Percentiles rank a stretch among this genome's conserved stretches.
phyloP scores from a whole-genome alignment of 2,797 vertebrate species.

The Sarcophilus harrisii region DNA sequence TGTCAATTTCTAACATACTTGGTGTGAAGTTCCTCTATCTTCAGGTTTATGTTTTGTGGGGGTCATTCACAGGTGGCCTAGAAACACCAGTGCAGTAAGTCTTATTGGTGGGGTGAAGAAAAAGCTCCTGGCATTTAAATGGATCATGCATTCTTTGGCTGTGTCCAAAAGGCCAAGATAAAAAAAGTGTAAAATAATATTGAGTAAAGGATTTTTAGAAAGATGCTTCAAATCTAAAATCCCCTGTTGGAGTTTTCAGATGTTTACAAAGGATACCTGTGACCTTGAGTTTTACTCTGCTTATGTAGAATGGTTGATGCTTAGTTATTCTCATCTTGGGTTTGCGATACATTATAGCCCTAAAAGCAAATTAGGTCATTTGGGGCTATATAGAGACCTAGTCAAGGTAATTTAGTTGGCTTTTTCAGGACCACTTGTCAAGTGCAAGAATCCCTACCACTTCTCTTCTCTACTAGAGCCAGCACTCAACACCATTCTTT shows the following conservation, averaged over 20 bases:
- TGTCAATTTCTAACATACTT: background rate
- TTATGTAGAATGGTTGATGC: background rate
- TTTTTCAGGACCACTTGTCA: background rate
- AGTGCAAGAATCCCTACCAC: background rate
- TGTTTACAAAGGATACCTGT: background rate
- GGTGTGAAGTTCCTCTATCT: background rate
- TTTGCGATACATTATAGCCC: background rate
- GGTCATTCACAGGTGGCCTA: background rate
- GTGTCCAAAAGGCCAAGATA: background rate
- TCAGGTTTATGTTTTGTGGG: background rate
- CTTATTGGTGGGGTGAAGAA: background rate
- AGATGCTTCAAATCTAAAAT: constrained; percentile 18
- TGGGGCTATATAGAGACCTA: background rate
- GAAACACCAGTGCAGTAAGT: background rate
- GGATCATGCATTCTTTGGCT: background rate
- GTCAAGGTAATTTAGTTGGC: constrained; percentile 9
- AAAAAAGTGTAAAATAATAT: background rate
- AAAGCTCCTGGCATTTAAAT: constrained; percentile 28
- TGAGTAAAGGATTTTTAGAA: constrained; percentile 47
- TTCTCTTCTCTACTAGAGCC: background rate
- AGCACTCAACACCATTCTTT: background rate
- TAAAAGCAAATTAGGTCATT: background rate
- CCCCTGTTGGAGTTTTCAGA: background rate
- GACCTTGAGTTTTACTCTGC: background rate
- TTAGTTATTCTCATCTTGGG: rapidly evolving